Percentiles rank a stretch among this genome's conserved stretches.
Evolutionary conservation across 2,888 invertebrate species (phyloP).

Genomic region (Ditula angustiorana): DNA sequence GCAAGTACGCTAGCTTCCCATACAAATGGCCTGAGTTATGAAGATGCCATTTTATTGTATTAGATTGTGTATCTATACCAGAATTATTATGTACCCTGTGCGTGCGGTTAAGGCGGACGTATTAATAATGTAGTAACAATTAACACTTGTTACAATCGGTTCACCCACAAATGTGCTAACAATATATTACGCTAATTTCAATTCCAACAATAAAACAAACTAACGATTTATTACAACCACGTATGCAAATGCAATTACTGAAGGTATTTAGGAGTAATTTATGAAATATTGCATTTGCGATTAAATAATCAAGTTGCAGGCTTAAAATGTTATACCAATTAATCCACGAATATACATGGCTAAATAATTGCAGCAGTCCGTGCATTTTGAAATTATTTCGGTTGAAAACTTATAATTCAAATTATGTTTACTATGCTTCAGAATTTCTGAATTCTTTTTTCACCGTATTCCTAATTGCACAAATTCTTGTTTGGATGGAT

Average conservation of each 20-base stretch:
- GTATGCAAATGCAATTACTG: not conserved
- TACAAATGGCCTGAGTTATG: no score
- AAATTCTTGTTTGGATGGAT: no score
- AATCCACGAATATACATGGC: not conserved
- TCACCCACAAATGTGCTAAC: not conserved
- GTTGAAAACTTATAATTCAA: not conserved
- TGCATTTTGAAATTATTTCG: not conserved
- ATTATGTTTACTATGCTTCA: no score
- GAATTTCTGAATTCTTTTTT: no score
- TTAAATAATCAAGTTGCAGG: not conserved
- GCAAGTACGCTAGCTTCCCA: no score
- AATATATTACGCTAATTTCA: not conserved
- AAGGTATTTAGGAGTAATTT: not conserved
- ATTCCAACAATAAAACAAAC: not conserved
- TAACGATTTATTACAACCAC: not conserved
- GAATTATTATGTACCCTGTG: no score
- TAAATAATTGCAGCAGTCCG: no score
- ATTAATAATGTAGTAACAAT: not conserved
- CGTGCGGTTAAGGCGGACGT: constrained; percentile 53
- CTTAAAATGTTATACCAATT: not conserved
- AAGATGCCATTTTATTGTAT: no score
- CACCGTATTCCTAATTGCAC: no score
- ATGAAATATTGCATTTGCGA: not conserved
- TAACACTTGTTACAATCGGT: not conserved
- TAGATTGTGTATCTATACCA: no score